These are phyloP conservation scores for Spinus pinus DNA, from an alignment of 2,797 vertebrate genomes.

Conservation along the genomic window DNA sequence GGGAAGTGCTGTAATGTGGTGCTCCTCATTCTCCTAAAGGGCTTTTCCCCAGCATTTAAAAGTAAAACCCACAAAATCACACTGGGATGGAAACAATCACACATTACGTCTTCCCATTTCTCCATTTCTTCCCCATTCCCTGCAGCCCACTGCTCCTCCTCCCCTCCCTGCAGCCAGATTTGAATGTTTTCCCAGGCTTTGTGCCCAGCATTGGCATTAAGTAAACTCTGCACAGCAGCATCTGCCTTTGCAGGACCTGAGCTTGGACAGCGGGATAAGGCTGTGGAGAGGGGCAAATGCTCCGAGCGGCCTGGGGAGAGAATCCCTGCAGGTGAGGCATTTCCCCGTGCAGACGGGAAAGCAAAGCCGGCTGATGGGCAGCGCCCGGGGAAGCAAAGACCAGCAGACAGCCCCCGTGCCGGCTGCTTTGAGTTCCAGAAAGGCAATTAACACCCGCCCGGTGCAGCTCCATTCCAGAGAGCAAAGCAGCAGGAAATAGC, in stretches of 20 bases:
- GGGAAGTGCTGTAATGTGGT: neutral
- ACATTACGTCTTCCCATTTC: neutral
- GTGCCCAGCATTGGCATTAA: neutral
- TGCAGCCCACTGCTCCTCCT: neutral
- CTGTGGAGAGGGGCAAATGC: rapidly evolving
- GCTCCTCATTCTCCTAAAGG: neutral
- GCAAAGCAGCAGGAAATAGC: neutral
- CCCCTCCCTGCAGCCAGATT: neutral
- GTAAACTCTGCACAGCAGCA: neutral
- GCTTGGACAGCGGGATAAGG: rapidly evolving
- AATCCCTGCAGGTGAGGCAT: neutral
- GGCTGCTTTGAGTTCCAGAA: constrained; percentile 24
- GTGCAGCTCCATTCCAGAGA: neutral
- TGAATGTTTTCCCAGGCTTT: neutral
- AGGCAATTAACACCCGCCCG: neutral
- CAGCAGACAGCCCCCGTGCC: neutral
- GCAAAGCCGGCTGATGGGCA: neutral
- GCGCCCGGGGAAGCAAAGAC: neutral
- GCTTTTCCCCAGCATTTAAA: neutral
- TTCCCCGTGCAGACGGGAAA: neutral
- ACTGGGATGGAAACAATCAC: rapidly evolving
- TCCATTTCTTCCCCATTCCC: neutral
- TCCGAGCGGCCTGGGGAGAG: neutral
- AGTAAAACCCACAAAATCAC: neutral
- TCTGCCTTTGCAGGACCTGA: neutral